phyloP scores from a whole-genome alignment of 2,113 vertebrate species.

The Xiphias gladius region DNA sequence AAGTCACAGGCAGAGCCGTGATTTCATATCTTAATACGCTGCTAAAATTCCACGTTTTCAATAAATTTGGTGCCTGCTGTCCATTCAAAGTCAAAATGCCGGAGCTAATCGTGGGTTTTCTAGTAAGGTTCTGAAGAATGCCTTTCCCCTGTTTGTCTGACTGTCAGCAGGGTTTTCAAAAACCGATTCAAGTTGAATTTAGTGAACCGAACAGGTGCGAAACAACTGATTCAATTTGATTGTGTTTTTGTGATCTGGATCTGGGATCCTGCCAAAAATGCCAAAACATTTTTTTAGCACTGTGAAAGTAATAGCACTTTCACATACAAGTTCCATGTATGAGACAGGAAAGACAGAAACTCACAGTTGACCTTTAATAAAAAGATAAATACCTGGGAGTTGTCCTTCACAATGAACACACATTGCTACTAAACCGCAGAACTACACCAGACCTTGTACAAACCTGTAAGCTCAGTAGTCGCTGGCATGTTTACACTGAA shows the following conservation, averaged over 20 bases:
- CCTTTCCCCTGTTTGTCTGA: too few species aligned
- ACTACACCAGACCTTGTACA: neutral
- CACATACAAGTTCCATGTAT: too few species aligned
- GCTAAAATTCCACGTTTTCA: neutral
- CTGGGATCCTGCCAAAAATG: too few species aligned
- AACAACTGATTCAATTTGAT: neutral
- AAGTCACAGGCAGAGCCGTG: neutral
- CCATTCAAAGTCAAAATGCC: neutral
- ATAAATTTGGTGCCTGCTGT: too few species aligned
- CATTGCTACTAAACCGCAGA: neutral
- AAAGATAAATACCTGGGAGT: neutral
- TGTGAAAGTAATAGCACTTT: too few species aligned
- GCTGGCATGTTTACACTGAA: neutral
- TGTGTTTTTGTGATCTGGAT: neutral
- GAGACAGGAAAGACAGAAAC: neutral
- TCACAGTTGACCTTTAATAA: neutral
- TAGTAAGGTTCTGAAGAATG: neutral
- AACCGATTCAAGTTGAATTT: neutral
- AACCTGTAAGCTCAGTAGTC: neutral
- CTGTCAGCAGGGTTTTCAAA: neutral
- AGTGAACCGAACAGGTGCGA: neutral
- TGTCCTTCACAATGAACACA: neutral
- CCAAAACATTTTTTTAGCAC: too few species aligned
- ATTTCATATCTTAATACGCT: neutral
- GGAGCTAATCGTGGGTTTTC: neutral